phyloP scores from a whole-genome alignment of 2,113 vertebrate species.

The Indri indri region DNA sequence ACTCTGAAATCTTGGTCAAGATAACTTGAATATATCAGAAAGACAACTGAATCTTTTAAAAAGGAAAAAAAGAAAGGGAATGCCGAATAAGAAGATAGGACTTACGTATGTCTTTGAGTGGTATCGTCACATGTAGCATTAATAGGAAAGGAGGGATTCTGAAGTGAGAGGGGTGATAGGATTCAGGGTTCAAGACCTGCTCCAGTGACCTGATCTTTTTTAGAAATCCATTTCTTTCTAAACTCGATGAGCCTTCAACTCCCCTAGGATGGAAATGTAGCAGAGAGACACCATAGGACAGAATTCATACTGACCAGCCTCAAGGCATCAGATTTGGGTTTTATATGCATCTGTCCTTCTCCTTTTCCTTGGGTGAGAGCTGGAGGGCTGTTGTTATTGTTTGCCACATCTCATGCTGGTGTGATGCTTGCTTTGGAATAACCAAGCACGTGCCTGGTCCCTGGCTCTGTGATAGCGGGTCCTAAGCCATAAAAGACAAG shows the following conservation, averaged over 20 bases:
- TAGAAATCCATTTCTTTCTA: conserved; percentile 53
- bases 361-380: neutral
- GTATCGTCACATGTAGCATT: neutral
- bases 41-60: neutral
- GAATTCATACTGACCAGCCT: neutral
- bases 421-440: neutral
- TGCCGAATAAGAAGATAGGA: neutral
- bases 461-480: neutral
- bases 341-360: neutral
- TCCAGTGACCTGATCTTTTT: neutral
- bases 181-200: conserved; percentile 48
- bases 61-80: neutral
- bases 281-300: neutral
- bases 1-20: neutral
- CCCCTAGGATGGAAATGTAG: neutral
- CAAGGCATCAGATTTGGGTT: neutral
- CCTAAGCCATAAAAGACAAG: neutral
- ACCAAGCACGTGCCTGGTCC: neutral
- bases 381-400: neutral
- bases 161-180: neutral
- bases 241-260: neutral
- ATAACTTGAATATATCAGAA: neutral
- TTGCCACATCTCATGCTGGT: neutral
- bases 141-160: neutral
- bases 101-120: neutral